Evolutionary conservation across 1,140 invertebrate species (phyloP), one percentile per base, ranked within the genome.

Genomic region (Bombus soroeensis): DNA sequence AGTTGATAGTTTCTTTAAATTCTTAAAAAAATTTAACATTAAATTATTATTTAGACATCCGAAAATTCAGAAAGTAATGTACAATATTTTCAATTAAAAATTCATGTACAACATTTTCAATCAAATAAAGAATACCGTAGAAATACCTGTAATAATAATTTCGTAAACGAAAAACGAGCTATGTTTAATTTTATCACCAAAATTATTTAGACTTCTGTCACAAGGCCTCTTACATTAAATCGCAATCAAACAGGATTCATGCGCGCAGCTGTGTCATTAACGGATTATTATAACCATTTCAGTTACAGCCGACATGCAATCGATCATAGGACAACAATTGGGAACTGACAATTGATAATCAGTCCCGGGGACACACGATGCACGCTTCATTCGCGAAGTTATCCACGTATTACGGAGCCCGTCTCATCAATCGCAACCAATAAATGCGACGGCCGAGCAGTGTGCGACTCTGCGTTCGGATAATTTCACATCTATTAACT

Each of bases 401-500:
- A 88, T 75, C 66, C 75, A 57, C 79, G 64, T 83, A 77, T 86
- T 89, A 81, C 66, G 53, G 68, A 88, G 18, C 47, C 66, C 47
- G 85, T 83, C 83, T 83, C 89, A 87, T 90, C 89, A 85, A 90
- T 88, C 78, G 80, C 53, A 80, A 72, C 39, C 83, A 84, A 86
- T 88, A 86, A 90, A 88, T 43, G 76, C 86, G 37, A 89, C 64
- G 77, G 74, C 57, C 74, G 70, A 86, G 70, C 76, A 32, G 4
- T 13, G 64, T 62, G 39, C n/a, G 64, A 78, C 62, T 34, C 62
- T 57, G 15, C 37, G 43, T 64, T 66, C 57, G 81, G 85, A 90
- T 90, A 90, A 90, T 90, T 89, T 79, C 82, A 43, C 87, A 70
- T 90, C 89, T 86, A 90, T 90, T 82, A 90, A 74, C 76, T 47